These are phyloP conservation scores for Rynchops niger DNA, from an alignment of 2,113 vertebrate species.

Conservation along the genomic window DNA sequence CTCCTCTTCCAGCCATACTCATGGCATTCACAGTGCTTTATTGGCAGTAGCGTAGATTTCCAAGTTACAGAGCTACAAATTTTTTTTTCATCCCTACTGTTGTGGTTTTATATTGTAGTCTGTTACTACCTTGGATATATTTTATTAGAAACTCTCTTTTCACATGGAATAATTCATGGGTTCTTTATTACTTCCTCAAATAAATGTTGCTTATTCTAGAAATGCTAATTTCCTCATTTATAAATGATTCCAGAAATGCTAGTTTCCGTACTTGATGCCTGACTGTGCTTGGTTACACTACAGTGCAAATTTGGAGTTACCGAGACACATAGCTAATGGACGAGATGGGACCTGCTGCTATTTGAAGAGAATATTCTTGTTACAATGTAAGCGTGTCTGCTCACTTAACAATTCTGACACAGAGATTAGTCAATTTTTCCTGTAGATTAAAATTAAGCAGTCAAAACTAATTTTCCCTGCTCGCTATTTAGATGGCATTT, in stretches of 20 bases:
- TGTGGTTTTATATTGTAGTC: neutral
- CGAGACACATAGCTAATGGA: neutral
- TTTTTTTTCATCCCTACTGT: neutral
- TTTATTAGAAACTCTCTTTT: neutral
- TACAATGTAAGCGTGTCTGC: neutral
- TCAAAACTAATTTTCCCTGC: neutral
- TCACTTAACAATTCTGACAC: neutral
- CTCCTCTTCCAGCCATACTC: neutral
- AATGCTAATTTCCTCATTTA: neutral
- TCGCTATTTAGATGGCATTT: neutral
- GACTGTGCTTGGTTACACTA: neutral
- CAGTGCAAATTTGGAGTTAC: neutral
- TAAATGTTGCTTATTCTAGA: neutral
- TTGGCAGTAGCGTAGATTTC: neutral
- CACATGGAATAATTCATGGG: neutral
- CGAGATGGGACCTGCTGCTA: neutral
- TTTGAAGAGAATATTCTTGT: neutral
- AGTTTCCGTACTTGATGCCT: slow-evolving; percentile 8
- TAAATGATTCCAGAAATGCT: slow-evolving; percentile 3
- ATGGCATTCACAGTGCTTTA: neutral
- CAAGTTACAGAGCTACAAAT: neutral
- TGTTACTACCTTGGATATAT: neutral
- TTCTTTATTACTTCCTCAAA: neutral
- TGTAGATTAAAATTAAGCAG: neutral
- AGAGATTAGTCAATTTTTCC: neutral